Evolutionary conservation across 2,113 vertebrate genomes (phyloP), one percentile per base, ranked within the genome.

Genomic region (Lycocorax pyrrhopterus): DNA sequence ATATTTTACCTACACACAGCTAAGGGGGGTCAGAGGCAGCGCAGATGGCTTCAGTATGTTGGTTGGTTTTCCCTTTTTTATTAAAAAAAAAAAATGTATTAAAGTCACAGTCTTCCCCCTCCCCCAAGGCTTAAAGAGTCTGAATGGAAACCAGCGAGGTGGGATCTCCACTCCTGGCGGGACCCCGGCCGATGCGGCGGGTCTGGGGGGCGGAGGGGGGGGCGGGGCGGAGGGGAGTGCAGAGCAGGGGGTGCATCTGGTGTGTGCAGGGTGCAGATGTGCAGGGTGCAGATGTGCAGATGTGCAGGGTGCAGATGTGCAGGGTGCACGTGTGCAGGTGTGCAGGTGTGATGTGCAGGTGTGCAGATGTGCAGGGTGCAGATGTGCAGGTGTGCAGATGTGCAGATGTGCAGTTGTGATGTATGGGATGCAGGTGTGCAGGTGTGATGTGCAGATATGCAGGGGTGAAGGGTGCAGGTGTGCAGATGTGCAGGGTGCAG

Each of bases 1-100:
- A 87, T 91, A 96, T 6, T 96, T 97, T 96, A 98, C 97, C 98
- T 98, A 98, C 98, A 98, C 96, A 97, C 96, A 92, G 51, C 96
- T 97, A 98, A 95, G 85, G 80, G 87, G 56, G 74, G 67, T 87
- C 90, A 84, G 93, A 82, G 96, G 95, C 88, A 92, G 95, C 82
- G 88, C 95, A 75, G 84, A 96, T 97, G 98, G 97, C 97, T 98
- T 98, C 88, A 68, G 72, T 52, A 58, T 53, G 77, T 92, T 90
- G 84, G 67, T 91, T 86, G 52, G 41, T 96, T 92, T 92, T 87
- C 81, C 81, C 67, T 41, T 95, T 86, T 90, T 92, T 74, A 71
- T 66, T 87, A 12, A 91, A 94, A 96, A 84, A 59, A 80, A 72
- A 84, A 58, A 23, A 23, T 92, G 78, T 96, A 87, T 91, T 96